These are phyloP conservation scores for Steinernema hermaphroditum DNA, from an alignment of 2,888 invertebrate genomes.

Conservation along the genomic window DNA sequence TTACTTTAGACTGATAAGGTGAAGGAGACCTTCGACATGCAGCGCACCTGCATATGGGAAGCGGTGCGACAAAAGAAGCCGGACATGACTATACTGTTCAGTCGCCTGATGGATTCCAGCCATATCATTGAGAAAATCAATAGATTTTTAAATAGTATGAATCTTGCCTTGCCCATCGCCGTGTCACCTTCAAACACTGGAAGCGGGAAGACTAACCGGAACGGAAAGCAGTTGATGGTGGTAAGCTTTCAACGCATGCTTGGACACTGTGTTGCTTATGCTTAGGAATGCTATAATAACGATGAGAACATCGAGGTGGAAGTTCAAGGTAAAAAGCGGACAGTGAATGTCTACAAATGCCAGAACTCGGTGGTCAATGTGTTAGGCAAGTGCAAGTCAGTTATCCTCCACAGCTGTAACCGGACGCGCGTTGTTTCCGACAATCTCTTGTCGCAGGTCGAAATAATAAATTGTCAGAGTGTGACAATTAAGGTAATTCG, in stretches of 20 bases:
- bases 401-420: conserved; percentile 92
- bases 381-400: conserved; percentile 84
- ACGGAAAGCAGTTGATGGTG: conserved; percentile 91
- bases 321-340: conserved; percentile 92
- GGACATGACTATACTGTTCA: conserved; percentile 66
- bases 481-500: conserved; percentile 90
- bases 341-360: conserved; percentile 94
- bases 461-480: conserved; percentile 97
- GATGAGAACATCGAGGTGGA: conserved; percentile 81
- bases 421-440: conserved; percentile 94
- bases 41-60: conserved; percentile 79
- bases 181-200: conserved; percentile 92
- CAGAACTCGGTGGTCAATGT: conserved; percentile 81
- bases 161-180: conserved; percentile 86
- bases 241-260: no score
- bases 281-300: conserved; percentile 73
- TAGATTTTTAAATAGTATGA: conserved; percentile 84
- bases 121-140: conserved; percentile 71
- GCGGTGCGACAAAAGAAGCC: conserved; percentile 82
- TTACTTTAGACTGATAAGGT: conserved; percentile 67
- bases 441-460: conserved; percentile 87
- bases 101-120: conserved; percentile 80
- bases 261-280: conserved; percentile 21
- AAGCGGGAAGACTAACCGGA: conserved; percentile 72
- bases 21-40: conserved; percentile 73